phyloP scores from a whole-genome alignment of 2,113 vertebrate species.

The Plotosus lineatus region DNA sequence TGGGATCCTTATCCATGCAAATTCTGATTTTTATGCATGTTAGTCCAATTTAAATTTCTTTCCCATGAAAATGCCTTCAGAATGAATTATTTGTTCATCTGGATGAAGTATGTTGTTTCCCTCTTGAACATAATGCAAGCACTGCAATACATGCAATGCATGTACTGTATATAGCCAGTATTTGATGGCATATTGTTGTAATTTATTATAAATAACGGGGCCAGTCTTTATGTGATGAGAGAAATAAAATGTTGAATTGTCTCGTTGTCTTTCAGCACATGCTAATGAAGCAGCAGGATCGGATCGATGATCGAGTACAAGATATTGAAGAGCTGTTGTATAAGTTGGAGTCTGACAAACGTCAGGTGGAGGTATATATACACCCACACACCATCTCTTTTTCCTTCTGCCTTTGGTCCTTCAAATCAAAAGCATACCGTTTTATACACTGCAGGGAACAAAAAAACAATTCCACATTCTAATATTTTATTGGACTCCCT shows the following conservation, averaged over 20 bases:
- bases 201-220: neutral
- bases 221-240: neutral
- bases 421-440: neutral
- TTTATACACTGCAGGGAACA: neutral
- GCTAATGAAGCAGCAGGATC: slow-evolving; percentile 96
- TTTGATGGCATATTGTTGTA: no score
- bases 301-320: slow-evolving; percentile 90
- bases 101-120: neutral
- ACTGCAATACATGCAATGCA: no score
- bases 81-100: neutral
- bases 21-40: neutral
- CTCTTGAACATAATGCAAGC: no score
- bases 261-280: slow-evolving; percentile 76
- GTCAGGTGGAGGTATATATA: slow-evolving; percentile 85
- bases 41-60: neutral
- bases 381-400: slow-evolving; percentile 18
- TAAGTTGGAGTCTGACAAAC: slow-evolving; percentile 94
- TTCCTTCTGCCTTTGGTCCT: neutral
- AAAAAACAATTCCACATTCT: no score
- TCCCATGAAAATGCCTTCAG: neutral
- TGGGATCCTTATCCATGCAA: neutral
- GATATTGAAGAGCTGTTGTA: slow-evolving; percentile 95
- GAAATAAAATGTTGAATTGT: slow-evolving; percentile 21
- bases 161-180: neutral
- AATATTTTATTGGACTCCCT: no score